Base-by-base conservation (phyloP, 2,113 vertebrate species). In the Oreochromis niloticus region DNA sequence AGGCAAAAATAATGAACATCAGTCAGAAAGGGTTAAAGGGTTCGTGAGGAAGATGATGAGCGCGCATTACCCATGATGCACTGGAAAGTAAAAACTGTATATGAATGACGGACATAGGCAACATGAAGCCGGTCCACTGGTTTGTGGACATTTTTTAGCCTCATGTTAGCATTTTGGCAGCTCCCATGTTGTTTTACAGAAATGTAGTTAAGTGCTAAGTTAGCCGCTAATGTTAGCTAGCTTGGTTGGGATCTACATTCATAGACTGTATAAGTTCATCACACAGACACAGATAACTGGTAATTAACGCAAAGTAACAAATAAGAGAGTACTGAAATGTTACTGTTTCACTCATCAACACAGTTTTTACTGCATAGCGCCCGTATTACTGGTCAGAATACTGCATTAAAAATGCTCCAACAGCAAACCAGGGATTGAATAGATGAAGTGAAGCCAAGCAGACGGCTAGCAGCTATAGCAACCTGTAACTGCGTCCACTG, bases 331-430 rank as follows among this genome's bases (percentile, higher is more conserved):
- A 2, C 13, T 59, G 32, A 22, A 39, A 22, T 68, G 0, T n/a
- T n/a, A 66, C 17, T 36, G 34, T n/a, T 63, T 63, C 59, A 36
- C 17, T 63, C 6, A 8, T 22, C 36, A 71, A 3, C 39, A 71
- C 66, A 43, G 66, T 24, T 43, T 43, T 16, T 24, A 71, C 66
- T 43, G 66, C 36, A 43, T 8, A 14, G 12, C 43, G 12, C 2
- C 12, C 43, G 14, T 14, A 16, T 17, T 50, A 50, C n/a, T 4
- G 19, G 34, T 71, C 12, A 43, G 39, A 71, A 41, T 0, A 41
- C 16, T 24, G 36, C 11, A 71, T 24, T 41, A 71, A 41, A 71
- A 27, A 27, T 43, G 39, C 39, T 43, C 6, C 36, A 71, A 43
- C 56, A 59, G 0, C 1, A 59, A 59, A 59, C 7, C 57, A 59